Base-by-base conservation (phyloP, 2,113 vertebrate species). In the Cichladusa arquata region DNA sequence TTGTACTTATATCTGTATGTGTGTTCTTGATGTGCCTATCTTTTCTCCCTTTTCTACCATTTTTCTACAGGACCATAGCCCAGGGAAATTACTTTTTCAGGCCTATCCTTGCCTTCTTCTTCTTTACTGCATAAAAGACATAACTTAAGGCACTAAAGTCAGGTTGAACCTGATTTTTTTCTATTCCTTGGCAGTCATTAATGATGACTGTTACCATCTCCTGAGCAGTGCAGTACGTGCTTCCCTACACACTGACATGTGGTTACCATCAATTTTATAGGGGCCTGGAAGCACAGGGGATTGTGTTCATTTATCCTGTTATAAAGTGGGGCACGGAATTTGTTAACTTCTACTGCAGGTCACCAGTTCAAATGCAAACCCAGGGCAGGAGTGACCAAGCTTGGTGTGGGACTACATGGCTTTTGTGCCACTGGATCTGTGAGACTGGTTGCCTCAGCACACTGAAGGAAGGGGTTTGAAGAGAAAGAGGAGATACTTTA, bases 201-300 rank as follows among this genome's bases (percentile, higher is more conserved):
- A 42, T 34, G 34, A 61, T 84, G 42, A 45, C 44, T 79, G 88
- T 26, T 83, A 14, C 69, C 45, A 57, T 38, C 26, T 36, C 33
- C 64, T 47, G 66, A 90, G 76, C 2, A 73, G 67, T 0, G 14
- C 17, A 15, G 58, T 79, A 88, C 6, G 8, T 90, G 61, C 73
- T 91, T 65, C 47, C 54, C 79, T 42, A 78, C 54, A 19, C 22
- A 1, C 48, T 54, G 87, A 91, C 70, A 77, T 78, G 61, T 86
- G 91, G 78, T 87, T 83, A 82, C 70, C 74, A 70, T 95, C 87
- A 90, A 14, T 51, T 94, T 95, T 96, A 85, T n/a, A 58, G 58
- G 53, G 73, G 45, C 45, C 60, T 86, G 88, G 42, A 85, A 89
- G 34, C 2, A 0, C 45, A 29, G 61, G 53, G 9, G 66, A 33